Conservation (phyloP, 2,797 vertebrate species). For the Sparus aurata region DNA sequence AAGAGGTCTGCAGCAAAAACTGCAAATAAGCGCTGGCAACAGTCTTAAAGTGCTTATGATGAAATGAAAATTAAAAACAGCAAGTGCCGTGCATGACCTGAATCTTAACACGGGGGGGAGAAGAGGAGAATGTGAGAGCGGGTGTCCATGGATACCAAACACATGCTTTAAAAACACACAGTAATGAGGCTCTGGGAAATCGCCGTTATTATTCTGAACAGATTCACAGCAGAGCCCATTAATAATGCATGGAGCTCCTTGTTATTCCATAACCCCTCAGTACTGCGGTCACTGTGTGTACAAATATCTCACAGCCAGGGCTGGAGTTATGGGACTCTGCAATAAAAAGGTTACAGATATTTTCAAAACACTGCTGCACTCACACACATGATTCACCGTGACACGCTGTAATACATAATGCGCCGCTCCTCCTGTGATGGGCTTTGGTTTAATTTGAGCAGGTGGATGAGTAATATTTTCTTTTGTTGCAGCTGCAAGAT, state of each 20-base stretch:
- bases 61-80: constrained; percentile 99
- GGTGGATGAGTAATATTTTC: constrained; percentile 64
- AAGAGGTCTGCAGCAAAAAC: constrained; percentile 96
- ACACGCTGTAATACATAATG: constrained; percentile 46
- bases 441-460: constrained; percentile 66
- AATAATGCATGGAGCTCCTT: constrained; percentile 92
- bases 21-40: constrained; percentile 99
- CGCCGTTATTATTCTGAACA: constrained; percentile 89
- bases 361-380: constrained; percentile 79
- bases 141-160: constrained; percentile 85
- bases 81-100: constrained; percentile 94
- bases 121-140: constrained; percentile 79
- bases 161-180: constrained; percentile 88
- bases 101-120: constrained; percentile 90
- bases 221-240: constrained; percentile 90
- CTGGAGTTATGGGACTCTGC: constrained; percentile 82
- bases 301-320: constrained; percentile 94
- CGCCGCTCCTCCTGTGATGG: constrained; percentile 55
- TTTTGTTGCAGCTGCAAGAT: constrained; percentile 22
- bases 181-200: constrained; percentile 89
- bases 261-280: constrained; percentile 92
- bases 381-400: constrained; percentile 69
- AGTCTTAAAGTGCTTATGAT: constrained; percentile 99
- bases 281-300: constrained; percentile 92
- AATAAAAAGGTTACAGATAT: constrained; percentile 86